phyloP scores from a whole-genome alignment of 1,140 invertebrate species.

The Popillia japonica region DNA sequence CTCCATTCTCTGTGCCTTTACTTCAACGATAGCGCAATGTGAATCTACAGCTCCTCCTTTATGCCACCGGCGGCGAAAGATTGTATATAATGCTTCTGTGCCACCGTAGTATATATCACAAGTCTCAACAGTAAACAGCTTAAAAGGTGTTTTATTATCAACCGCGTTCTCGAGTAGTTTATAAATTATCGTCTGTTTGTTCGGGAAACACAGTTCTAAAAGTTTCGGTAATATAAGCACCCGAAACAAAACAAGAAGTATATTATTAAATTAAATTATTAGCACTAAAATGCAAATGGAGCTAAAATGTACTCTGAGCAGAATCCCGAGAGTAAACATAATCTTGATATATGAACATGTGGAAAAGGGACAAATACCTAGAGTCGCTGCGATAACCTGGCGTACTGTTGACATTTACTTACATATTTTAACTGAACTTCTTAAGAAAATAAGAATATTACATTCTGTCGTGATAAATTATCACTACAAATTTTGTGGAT shows the following conservation, averaged over 20 bases:
- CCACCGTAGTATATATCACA: conserved; percentile 14
- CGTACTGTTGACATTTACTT: no score
- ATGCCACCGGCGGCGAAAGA: neutral
- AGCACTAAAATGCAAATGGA: conserved; percentile 1
- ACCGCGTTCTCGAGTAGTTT: conserved; percentile 19
- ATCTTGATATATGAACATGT: neutral
- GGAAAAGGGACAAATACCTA: no score
- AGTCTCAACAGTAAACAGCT: conserved; percentile 33
- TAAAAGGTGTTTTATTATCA: conserved; percentile 32
- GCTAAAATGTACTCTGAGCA: neutral
- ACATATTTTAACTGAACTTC: no score
- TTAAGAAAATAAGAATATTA: no score
- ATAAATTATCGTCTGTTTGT: conserved; percentile 23
- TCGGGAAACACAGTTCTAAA: neutral
- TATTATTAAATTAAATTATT: conserved; percentile 28
- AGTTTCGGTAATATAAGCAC: conserved; percentile 4
- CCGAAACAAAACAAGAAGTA: conserved; percentile 10
- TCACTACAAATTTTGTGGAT: no score
- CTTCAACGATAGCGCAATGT: neutral
- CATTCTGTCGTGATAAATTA: no score
- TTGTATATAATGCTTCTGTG: conserved; percentile 3
- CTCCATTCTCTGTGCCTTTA: neutral
- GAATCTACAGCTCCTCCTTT: neutral
- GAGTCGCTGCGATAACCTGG: no score
- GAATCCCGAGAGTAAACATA: neutral